Conservation (phyloP, 2,888 invertebrate genomes). For the Macaria notata region DNA sequence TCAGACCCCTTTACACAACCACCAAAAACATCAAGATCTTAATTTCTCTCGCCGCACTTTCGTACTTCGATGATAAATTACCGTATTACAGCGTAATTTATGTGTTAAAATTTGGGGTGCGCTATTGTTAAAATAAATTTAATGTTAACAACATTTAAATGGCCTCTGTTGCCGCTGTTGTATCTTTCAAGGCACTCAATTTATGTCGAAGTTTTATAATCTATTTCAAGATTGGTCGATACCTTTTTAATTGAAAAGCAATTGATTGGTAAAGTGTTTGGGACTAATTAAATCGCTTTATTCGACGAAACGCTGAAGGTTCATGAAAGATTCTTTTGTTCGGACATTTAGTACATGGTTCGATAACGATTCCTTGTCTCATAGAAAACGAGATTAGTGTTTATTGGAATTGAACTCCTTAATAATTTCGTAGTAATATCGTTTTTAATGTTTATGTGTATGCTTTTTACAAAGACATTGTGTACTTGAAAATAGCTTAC, state of each 20-base stretch:
- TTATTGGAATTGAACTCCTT: no score
- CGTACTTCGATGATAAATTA: slow-evolving; percentile 31
- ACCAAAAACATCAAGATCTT: slow-evolving; percentile 29
- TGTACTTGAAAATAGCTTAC: no score
- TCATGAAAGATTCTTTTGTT: slow-evolving; percentile 2
- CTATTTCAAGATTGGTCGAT: slow-evolving; percentile 10
- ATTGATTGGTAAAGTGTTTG: slow-evolving; percentile 15
- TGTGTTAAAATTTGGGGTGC: slow-evolving; percentile 27
- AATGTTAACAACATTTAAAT: slow-evolving; percentile 27
- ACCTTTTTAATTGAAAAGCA: slow-evolving; percentile 9
- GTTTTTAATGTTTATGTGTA: no score
- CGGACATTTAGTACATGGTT: no score
- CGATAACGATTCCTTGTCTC: no score
- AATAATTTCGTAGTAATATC: no score
- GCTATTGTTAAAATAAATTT: slow-evolving; percentile 33
- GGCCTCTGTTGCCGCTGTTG: slow-evolving; percentile 19
- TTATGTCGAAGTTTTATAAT: slow-evolving; percentile 12
- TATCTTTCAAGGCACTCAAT: slow-evolving; percentile 29
- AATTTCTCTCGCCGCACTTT: slow-evolving; percentile 29
- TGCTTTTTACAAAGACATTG: no score
- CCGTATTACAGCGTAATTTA: slow-evolving; percentile 28
- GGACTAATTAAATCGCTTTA: slow-evolving; percentile 25
- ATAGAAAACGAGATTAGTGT: no score
- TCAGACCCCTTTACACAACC: slow-evolving; percentile 28
- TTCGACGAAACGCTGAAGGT: slow-evolving; percentile 9